These are phyloP conservation scores for Cossypha polioptera DNA, from an alignment of 2,797 vertebrate species.

Conservation along the genomic window DNA sequence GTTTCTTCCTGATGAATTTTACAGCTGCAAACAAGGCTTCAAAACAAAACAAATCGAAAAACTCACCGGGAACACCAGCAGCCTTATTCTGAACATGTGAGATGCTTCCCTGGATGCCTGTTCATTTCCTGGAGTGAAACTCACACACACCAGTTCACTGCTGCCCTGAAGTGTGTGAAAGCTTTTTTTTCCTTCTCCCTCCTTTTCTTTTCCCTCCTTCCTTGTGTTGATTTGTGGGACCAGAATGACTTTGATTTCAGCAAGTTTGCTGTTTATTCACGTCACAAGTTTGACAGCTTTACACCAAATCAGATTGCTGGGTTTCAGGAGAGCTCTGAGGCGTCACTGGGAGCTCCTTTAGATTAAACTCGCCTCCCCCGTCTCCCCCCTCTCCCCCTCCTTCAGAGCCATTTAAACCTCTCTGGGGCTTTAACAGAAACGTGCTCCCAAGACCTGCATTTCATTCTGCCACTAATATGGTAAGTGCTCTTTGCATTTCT, in stretches of 20 bases:
- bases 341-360: slow-evolving; percentile 68
- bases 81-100: background rate
- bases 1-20: slow-evolving; percentile 21
- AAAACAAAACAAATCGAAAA: background rate
- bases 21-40: background rate
- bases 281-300: slow-evolving; percentile 82
- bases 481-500: slow-evolving; percentile 75
- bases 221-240: slow-evolving; percentile 41
- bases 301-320: slow-evolving; percentile 78
- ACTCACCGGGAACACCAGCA: slow-evolving; percentile 4
- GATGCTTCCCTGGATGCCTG: slow-evolving; percentile 6
- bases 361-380: slow-evolving; percentile 79
- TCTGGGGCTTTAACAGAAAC: slow-evolving; percentile 70
- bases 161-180: background rate
- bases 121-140: slow-evolving; percentile 36
- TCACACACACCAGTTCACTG: background rate
- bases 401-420: slow-evolving; percentile 73
- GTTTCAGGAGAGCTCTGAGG: slow-evolving; percentile 62
- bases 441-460: slow-evolving; percentile 59
- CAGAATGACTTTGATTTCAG: slow-evolving; percentile 66
- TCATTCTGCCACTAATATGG: slow-evolving; percentile 74
- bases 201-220: slow-evolving; percentile 53
- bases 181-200: background rate
- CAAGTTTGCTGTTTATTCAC: slow-evolving; percentile 63
- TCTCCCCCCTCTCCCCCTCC: slow-evolving; percentile 67